A percentile compares a stretch with the other conserved stretches of the same genome.
phyloP scores from a whole-genome alignment of 2,888 invertebrate species.

The Trissolcus brochymenae region DNA sequence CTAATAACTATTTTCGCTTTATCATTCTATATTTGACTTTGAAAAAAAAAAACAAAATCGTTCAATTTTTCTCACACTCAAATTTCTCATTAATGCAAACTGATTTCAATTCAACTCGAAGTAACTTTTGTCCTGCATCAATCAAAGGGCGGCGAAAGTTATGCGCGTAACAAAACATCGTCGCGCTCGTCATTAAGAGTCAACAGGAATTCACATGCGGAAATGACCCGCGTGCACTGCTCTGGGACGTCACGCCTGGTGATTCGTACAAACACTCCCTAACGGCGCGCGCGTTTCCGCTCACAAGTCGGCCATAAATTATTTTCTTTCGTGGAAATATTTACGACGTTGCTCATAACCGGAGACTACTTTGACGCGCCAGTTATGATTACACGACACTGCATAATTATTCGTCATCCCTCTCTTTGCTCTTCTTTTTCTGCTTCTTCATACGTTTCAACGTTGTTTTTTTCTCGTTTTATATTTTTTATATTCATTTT shows the following conservation, averaged over 20 bases:
- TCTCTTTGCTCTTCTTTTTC: not conserved
- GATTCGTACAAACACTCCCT: constrained; percentile 30
- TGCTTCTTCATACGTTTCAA: not conserved
- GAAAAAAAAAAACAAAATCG: too few species aligned
- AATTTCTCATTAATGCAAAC: not conserved
- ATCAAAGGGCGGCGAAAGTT: constrained; percentile 11
- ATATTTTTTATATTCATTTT: constrained; percentile 5
- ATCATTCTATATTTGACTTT: too few species aligned
- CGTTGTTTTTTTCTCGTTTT: constrained; percentile 9
- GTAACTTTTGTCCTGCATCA: constrained; percentile 10
- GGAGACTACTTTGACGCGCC: constrained; percentile 16
- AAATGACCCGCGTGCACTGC: constrained; percentile 39
- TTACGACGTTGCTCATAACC: constrained; percentile 22
- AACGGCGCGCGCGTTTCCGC: constrained; percentile 31
- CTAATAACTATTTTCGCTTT: not conserved
- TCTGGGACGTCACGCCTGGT: constrained; percentile 16
- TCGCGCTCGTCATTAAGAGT: constrained; percentile 29
- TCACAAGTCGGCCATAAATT: constrained; percentile 43
- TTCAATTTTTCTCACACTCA: not conserved
- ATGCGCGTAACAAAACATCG: constrained; percentile 14
- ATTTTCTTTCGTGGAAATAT: constrained; percentile 39
- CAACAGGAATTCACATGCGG: constrained; percentile 15
- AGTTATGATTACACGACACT: constrained; percentile 3
- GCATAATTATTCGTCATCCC: constrained; percentile 16
- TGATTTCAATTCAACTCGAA: not conserved